Conservation (phyloP, 2,113 vertebrate species). For the Menidia beryllina region DNA sequence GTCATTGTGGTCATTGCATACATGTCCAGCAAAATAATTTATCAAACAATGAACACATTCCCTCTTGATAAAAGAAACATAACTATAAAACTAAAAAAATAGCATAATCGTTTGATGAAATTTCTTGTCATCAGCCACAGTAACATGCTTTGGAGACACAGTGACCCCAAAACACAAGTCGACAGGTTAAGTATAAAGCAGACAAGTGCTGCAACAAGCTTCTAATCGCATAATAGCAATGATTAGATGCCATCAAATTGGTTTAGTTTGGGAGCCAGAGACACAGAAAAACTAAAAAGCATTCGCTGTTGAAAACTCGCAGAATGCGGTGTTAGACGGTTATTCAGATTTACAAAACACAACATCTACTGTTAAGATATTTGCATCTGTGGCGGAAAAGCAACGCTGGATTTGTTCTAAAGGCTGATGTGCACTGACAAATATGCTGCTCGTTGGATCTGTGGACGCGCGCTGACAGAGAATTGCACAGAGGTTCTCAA, state of each 20-base stretch:
- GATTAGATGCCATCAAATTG: background rate
- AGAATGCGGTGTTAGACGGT: background rate
- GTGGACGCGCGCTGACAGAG: background rate
- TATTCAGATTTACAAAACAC: background rate
- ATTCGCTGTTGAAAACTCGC: background rate
- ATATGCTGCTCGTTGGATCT: too few species aligned
- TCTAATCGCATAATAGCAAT: too few species aligned
- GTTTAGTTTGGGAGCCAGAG: background rate
- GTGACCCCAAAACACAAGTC: slow-evolving; percentile 51
- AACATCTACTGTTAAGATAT: slow-evolving; percentile 36
- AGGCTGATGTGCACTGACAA: background rate
- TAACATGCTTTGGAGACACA: background rate
- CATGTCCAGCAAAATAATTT: too few species aligned
- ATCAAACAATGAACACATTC: too few species aligned
- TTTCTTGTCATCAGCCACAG: background rate
- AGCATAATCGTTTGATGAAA: too few species aligned
- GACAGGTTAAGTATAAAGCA: slow-evolving; percentile 51
- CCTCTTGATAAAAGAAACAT: too few species aligned
- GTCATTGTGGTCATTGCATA: background rate
- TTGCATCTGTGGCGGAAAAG: slow-evolving; percentile 11
- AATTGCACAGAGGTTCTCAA: background rate
- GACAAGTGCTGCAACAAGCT: slow-evolving; percentile 29
- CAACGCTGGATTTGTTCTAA: background rate
- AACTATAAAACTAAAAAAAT: too few species aligned
- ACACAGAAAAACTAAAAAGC: background rate